Percentiles rank a stretch among this genome's conserved stretches.
Evolutionary conservation across 2,113 vertebrate species (phyloP).

Genomic region (Coptodon bakossiorum): DNA sequence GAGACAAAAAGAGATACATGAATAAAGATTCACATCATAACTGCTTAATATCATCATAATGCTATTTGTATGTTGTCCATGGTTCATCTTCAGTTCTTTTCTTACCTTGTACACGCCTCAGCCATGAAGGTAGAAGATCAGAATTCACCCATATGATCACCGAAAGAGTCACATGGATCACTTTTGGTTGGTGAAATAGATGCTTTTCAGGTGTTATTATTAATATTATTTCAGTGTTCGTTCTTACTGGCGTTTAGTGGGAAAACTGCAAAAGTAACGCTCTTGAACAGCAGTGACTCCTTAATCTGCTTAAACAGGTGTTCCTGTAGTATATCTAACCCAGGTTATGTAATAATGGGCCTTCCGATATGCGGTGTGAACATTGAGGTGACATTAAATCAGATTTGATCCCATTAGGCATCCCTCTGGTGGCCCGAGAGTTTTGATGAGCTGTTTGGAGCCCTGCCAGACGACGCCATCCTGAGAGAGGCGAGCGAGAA

Average conservation of each 20-base stretch:
- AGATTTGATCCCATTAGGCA: slow-evolving; percentile 32
- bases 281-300: neutral
- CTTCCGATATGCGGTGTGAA: slow-evolving; percentile 1
- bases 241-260: neutral
- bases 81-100: neutral
- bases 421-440: neutral
- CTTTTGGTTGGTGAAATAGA: neutral
- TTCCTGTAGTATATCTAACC: neutral
- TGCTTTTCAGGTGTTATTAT: neutral
- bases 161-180: neutral
- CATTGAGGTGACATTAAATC: slow-evolving; percentile 41
- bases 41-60: neutral
- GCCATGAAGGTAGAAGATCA: neutral
- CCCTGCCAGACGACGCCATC: slow-evolving; percentile 16
- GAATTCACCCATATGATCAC: neutral
- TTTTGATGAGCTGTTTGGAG: slow-evolving; percentile 44
- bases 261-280: neutral
- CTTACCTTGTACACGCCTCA: neutral
- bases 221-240: neutral
- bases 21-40: neutral
- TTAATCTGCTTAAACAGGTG: slow-evolving; percentile 25
- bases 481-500: slow-evolving; percentile 20
- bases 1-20: neutral
- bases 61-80: neutral
- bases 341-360: neutral